Conservation (phyloP, 2,113 vertebrate species). For the Psilopogon haemacephalus region DNA sequence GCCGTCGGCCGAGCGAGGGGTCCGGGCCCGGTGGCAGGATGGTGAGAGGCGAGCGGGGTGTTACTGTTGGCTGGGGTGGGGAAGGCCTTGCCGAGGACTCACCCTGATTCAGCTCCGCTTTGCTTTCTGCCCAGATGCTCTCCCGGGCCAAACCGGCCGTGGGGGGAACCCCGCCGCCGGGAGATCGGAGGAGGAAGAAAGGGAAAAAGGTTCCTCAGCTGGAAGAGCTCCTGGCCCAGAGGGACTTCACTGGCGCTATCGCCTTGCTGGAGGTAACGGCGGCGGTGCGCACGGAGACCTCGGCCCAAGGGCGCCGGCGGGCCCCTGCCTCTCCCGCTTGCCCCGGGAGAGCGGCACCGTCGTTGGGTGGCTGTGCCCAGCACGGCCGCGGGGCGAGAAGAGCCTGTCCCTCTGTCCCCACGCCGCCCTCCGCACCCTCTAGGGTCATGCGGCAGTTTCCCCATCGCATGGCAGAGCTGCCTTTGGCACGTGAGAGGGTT, state of each 20-base stretch:
- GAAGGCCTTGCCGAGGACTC: too few relatives aligned
- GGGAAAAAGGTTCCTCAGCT: slow-evolving; percentile 83
- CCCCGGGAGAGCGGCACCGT: not conserved
- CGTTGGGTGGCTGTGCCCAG: not conserved
- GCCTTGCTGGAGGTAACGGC: slow-evolving; percentile 88
- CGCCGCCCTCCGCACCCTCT: not conserved
- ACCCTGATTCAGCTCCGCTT: not conserved
- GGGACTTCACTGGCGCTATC: slow-evolving; percentile 92
- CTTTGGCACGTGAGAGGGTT: not conserved
- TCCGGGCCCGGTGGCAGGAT: not conserved
- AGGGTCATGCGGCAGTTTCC: not conserved
- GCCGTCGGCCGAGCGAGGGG: not conserved
- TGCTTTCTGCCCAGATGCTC: slow-evolving; percentile 82
- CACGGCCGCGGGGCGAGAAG: not conserved
- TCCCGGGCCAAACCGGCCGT: slow-evolving; percentile 93
- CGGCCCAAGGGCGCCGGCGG: too few relatives aligned
- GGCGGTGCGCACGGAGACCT: too few relatives aligned
- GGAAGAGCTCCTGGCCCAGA: slow-evolving; percentile 86
- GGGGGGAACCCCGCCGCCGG: slow-evolving; percentile 72
- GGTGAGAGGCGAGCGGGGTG: not conserved
- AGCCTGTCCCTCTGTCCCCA: not conserved
- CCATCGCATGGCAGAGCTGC: not conserved
- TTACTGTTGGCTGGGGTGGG: not conserved
- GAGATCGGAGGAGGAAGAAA: slow-evolving; percentile 83
- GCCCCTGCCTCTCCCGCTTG: not conserved